Evolutionary conservation across 2,888 invertebrate species (phyloP).

Genomic region (Oscheius sp.): DNA sequence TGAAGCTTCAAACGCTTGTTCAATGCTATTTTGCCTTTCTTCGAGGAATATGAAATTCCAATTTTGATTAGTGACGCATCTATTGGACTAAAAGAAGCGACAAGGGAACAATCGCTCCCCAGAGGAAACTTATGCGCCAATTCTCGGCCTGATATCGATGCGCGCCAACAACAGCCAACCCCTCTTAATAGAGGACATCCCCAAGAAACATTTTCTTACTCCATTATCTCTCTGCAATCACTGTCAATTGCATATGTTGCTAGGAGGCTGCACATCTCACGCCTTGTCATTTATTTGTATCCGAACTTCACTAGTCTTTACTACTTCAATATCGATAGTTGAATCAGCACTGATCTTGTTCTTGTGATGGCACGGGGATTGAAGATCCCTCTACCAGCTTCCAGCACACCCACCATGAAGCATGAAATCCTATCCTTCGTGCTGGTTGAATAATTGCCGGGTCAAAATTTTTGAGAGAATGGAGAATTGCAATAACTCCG

Average conservation of each 20-base stretch:
- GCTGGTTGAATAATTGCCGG: conserved; percentile 18
- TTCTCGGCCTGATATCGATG: conserved; percentile 31
- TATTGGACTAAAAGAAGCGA: conserved; percentile 26
- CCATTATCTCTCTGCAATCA: conserved; percentile 6
- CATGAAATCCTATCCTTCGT: conserved; percentile 1
- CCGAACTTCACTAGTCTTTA: too few species aligned
- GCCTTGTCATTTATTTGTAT: too few species aligned
- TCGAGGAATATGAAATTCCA: conserved; percentile 16
- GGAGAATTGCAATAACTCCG: conserved; percentile 14
- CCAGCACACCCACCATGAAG: background rate
- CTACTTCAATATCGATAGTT: conserved; percentile 7
- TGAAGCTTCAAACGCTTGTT: too few species aligned
- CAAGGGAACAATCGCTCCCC: conserved; percentile 29
- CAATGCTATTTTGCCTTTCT: too few species aligned
- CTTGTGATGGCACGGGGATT: background rate
- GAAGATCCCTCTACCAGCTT: conserved; percentile 9
- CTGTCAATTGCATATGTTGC: background rate
- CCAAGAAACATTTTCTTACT: conserved; percentile 14
- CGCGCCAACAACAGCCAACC: conserved; percentile 30
- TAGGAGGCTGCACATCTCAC: background rate
- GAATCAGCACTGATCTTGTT: conserved; percentile 18
- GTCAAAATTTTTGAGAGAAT: conserved; percentile 4
- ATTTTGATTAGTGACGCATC: conserved; percentile 14
- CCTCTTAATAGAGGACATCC: conserved; percentile 28
- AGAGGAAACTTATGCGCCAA: conserved; percentile 31